A percentile compares a stretch with the other conserved stretches of the same genome.
Evolutionary conservation across 1,140 invertebrate species (phyloP).

Genomic region (Metaphire vulgaris): DNA sequence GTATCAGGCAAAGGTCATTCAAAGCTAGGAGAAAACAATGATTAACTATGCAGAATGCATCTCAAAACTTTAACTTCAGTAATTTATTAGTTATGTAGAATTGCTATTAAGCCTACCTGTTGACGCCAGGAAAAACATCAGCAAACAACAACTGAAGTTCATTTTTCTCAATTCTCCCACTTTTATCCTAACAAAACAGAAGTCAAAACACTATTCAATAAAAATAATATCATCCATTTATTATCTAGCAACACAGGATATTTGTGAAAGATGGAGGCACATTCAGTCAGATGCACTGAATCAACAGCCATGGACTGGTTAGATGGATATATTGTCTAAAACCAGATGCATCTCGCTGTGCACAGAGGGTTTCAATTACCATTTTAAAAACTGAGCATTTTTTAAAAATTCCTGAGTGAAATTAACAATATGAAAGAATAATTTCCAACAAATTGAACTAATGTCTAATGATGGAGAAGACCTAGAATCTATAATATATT

Average conservation of each 20-base stretch:
- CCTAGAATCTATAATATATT: too few species aligned
- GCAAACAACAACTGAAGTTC: conserved; percentile 46
- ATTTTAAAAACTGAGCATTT: too few species aligned
- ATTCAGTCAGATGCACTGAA: too few species aligned
- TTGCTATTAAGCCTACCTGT: conserved; percentile 36
- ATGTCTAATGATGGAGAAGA: too few species aligned
- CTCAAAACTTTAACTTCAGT: background rate
- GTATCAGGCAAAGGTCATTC: background rate
- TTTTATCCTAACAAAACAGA: conserved; percentile 37
- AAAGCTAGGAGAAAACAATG: background rate
- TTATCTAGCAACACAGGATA: background rate
- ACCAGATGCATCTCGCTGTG: too few species aligned
- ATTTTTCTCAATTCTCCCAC: conserved; percentile 49
- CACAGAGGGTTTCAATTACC: too few species aligned
- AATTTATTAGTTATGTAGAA: background rate
- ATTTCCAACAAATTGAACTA: too few species aligned
- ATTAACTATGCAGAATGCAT: background rate
- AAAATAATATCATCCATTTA: conserved; percentile 1
- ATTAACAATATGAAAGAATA: too few species aligned
- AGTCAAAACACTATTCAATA: background rate
- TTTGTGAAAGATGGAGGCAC: too few species aligned
- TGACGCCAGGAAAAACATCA: conserved; percentile 48
- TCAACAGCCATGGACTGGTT: too few species aligned
- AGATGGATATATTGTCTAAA: too few species aligned
- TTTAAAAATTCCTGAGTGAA: too few species aligned